Evolutionary conservation across 2,113 vertebrate species (phyloP), one percentile per base, ranked within the genome.

Genomic region (Brachyhypopomus occidentalis): DNA sequence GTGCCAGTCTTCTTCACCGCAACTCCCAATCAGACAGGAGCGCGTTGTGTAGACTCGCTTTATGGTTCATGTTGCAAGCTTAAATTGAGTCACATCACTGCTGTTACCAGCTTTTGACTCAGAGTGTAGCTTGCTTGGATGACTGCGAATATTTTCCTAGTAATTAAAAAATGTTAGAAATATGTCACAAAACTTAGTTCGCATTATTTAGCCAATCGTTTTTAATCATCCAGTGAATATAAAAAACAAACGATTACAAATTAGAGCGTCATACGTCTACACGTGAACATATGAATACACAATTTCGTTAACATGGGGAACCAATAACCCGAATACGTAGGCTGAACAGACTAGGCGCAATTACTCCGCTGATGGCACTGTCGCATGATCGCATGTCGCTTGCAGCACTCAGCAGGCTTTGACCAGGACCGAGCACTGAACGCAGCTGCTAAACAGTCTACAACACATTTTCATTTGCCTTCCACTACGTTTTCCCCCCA

Each of bases 91-190:
- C 83, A 82, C 66, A 84, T 77, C 69, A 86, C 19, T 63, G 80
- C 80, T 2, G 60, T 84, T 78, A 78, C 22, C 82, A 83, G 84
- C 72, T 85, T 86, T 74, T 75, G 85, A 87, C 83, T 80, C 85
- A 84, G 85, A 86, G 85, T 84, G 79, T 72, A 84, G 77, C 72
- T 83, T 64, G 83, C 83, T 73, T 27, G 52, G 62, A 72, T 52
- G 64, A 66, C 70, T 38, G 19, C 8, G 17, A 45, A 58, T 60
- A 14, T 55, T 38, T 34, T 2, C 27, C 8, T 4, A 56, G 64
- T 23, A 14, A 16, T 30, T 1, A 30, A n/a, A 16, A 25, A 45
- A 45, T 5, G 41, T 45, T 6, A 45, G 41, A 45, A 45, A 45
- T 45, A 30, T 30, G 41, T 45, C 14, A 52, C 45, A 52, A 30